Conservation (phyloP, 2,888 invertebrate genomes). For the Girardia tigrina region DNA sequence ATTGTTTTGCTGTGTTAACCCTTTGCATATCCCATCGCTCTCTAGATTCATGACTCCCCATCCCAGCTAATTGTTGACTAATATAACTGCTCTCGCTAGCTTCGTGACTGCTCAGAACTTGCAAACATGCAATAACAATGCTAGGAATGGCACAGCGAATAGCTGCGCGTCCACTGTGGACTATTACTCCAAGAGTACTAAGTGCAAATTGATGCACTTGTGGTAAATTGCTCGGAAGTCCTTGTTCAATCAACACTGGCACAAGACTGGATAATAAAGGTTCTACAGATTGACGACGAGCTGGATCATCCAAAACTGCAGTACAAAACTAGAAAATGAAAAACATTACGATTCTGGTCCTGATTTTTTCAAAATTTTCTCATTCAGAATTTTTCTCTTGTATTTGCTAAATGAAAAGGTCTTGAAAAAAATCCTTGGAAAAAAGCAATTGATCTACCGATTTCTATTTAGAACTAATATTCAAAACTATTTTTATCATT, state of each 20-base stretch:
- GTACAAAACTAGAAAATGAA: not conserved
- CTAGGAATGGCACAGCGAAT: constrained; percentile 67
- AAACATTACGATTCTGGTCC: no score
- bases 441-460: no score
- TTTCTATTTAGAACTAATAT: no score
- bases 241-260: constrained; percentile 66
- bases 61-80: constrained; percentile 58
- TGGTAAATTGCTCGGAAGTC: constrained; percentile 64
- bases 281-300: not conserved
- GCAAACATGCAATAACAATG: constrained; percentile 68
- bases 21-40: constrained; percentile 56
- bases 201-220: constrained; percentile 55
- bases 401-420: no score
- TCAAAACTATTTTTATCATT: no score
- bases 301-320: not conserved
- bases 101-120: constrained; percentile 64
- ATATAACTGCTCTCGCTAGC: constrained; percentile 65
- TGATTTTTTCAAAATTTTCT: no score
- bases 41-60: constrained; percentile 57
- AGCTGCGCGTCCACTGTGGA: constrained; percentile 61
- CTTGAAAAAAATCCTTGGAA: no score
- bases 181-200: constrained; percentile 65
- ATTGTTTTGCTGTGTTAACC: constrained; percentile 58
- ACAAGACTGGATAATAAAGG: constrained; percentile 47
- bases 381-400: no score